Percentiles rank a stretch among this genome's conserved stretches.
Evolutionary conservation across 2,797 vertebrate genomes (phyloP).

Genomic region (Cyprinella venusta): DNA sequence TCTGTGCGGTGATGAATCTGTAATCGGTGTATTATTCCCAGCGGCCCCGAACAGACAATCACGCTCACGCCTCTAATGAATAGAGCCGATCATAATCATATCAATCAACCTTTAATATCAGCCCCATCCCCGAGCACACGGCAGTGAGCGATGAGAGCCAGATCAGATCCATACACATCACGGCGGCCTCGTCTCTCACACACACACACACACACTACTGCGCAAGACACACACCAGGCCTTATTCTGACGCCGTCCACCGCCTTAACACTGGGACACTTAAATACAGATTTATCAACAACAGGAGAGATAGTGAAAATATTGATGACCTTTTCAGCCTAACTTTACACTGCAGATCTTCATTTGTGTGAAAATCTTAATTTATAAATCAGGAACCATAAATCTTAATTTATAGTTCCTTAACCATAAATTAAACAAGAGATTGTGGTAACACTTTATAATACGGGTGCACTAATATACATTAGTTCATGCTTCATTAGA

Average conservation of each 20-base stretch:
- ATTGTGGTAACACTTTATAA: no score
- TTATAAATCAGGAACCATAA: no score
- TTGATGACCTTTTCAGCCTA: neutral
- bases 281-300: no score
- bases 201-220: constrained; percentile 17
- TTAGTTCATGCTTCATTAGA: no score
- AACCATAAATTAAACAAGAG: no score
- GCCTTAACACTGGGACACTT: constrained; percentile 65
- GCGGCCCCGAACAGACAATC: neutral
- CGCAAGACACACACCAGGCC: constrained; percentile 14
- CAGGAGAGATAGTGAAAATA: neutral
- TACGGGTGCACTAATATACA: no score
- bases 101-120: constrained; percentile 64
- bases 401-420: no score
- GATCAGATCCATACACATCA: constrained; percentile 58
- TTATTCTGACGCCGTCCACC: constrained; percentile 74
- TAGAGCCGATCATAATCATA: constrained; percentile 64
- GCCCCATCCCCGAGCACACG: constrained; percentile 57
- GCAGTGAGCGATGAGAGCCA: constrained; percentile 63
- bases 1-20: neutral
- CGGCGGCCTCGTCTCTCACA: neutral
- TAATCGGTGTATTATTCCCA: neutral
- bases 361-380: no score
- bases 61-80: constrained; percentile 57
- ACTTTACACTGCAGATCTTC: neutral